phyloP scores from a whole-genome alignment of 2,888 invertebrate genomes.

The Tinea pellionella region DNA sequence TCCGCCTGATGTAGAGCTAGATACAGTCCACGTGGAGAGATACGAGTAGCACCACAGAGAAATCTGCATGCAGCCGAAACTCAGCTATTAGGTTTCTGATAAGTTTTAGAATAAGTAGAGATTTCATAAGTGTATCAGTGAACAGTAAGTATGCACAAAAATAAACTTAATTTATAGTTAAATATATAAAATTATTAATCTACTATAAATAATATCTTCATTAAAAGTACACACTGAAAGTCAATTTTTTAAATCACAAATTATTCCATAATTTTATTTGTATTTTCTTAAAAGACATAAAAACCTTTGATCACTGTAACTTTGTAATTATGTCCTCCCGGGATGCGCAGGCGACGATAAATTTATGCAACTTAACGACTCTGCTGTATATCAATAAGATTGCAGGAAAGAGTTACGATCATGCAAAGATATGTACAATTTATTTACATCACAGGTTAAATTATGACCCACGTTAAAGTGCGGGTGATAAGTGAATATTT shows the following conservation, averaged over 20 bases:
- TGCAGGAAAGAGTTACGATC: slow-evolving; percentile 28
- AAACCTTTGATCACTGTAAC: slow-evolving; percentile 32
- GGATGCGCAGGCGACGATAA: slow-evolving; percentile 28
- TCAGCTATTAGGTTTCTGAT: too few species aligned
- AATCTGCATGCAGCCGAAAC: too few species aligned
- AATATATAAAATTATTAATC: neutral
- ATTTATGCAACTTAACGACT: slow-evolving; percentile 24
- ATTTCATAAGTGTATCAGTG: too few species aligned
- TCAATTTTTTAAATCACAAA: neutral
- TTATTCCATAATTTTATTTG: neutral
- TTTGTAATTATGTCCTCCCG: slow-evolving; percentile 25
- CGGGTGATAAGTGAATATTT: slow-evolving; percentile 11
- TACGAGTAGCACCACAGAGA: too few species aligned
- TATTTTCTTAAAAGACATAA: neutral
- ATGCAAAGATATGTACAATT: slow-evolving; percentile 12
- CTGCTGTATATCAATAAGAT: slow-evolving; percentile 29
- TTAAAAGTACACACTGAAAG: neutral
- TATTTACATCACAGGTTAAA: neutral
- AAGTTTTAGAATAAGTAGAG: too few species aligned
- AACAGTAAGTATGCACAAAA: too few species aligned
- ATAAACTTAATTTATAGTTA: neutral
- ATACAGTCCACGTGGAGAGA: too few species aligned
- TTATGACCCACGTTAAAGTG: neutral
- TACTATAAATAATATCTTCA: neutral
- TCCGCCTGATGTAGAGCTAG: too few species aligned